phyloP scores from a whole-genome alignment of 1,140 invertebrate genomes.

The Drosophila trapezifrons region DNA sequence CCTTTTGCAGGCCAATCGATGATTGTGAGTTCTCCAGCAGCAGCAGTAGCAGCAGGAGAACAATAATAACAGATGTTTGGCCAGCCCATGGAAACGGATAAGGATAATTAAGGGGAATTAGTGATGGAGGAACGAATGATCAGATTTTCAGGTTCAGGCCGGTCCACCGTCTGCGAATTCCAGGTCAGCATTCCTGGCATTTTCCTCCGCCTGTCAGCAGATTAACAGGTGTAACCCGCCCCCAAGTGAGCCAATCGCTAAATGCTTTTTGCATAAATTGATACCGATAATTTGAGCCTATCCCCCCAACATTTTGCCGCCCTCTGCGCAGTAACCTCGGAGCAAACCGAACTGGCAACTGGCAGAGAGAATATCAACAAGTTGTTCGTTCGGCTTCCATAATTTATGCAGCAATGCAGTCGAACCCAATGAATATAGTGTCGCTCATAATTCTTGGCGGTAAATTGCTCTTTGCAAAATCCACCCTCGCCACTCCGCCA shows the following conservation, averaged over 20 bases:
- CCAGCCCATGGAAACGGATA: constrained; percentile 57
- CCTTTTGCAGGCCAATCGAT: constrained; percentile 41
- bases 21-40: constrained; percentile 4
- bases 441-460: constrained; percentile 39
- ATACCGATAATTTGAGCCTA: constrained; percentile 43
- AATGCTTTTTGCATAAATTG: constrained; percentile 56
- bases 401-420: constrained; percentile 71
- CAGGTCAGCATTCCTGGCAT: constrained; percentile 25
- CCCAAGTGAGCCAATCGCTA: constrained; percentile 31
- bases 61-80: constrained; percentile 70
- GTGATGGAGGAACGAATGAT: constrained; percentile 12
- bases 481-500: constrained; percentile 6
- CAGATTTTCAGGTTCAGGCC: constrained; percentile 5
- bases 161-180: constrained; percentile 11
- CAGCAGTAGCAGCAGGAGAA: constrained; percentile 4
- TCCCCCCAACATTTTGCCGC: constrained; percentile 23
- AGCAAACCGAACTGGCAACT: constrained; percentile 6
- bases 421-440: constrained; percentile 32
- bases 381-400: constrained; percentile 40
- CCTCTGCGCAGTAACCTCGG: constrained; percentile 29
- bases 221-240: constrained; percentile 60
- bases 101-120: constrained; percentile 58
- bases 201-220: constrained; percentile 39
- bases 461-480: constrained; percentile 38
- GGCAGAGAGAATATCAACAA: constrained; percentile 27